These are phyloP conservation scores for Nymphalis polychloros DNA, from an alignment of 2,888 invertebrate genomes.

Conservation along the genomic window DNA sequence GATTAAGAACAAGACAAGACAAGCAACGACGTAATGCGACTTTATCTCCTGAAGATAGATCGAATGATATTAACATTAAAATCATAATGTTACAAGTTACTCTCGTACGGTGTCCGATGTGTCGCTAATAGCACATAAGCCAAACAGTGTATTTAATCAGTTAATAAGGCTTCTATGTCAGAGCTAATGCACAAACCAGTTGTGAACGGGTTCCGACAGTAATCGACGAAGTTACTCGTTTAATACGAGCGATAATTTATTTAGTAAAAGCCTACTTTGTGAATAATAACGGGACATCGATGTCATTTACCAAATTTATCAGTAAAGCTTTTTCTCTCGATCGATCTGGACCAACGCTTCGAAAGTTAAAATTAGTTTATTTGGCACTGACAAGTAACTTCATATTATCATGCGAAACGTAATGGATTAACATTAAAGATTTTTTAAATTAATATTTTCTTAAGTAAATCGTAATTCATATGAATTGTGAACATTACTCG, in stretches of 20 bases:
- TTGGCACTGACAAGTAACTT: not conserved
- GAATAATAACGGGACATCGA: constrained; percentile 49
- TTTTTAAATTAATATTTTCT: not conserved
- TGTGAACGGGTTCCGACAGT: constrained; percentile 45
- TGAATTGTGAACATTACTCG: too few relatives aligned
- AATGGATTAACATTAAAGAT: not conserved
- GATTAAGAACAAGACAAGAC: not conserved
- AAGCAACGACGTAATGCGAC: not conserved
- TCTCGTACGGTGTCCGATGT: constrained; percentile 27
- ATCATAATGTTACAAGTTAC: constrained; percentile 32
- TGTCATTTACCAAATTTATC: constrained; percentile 30
- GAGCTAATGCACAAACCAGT: constrained; percentile 58
- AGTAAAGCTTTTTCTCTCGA: constrained; percentile 4
- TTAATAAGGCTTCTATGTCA: constrained; percentile 59
- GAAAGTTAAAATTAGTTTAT: not conserved
- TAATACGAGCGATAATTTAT: constrained; percentile 57
- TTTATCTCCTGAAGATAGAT: not conserved
- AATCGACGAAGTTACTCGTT: constrained; percentile 52
- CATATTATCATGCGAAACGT: not conserved
- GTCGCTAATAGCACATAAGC: constrained; percentile 40
- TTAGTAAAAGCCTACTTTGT: constrained; percentile 57
- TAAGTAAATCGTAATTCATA: too few relatives aligned
- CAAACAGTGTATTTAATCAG: constrained; percentile 49
- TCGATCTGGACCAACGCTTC: not conserved
- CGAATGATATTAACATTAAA: constrained; percentile 10